Conservation (phyloP, 1,140 invertebrate genomes). For the Diprion similis region DNA sequence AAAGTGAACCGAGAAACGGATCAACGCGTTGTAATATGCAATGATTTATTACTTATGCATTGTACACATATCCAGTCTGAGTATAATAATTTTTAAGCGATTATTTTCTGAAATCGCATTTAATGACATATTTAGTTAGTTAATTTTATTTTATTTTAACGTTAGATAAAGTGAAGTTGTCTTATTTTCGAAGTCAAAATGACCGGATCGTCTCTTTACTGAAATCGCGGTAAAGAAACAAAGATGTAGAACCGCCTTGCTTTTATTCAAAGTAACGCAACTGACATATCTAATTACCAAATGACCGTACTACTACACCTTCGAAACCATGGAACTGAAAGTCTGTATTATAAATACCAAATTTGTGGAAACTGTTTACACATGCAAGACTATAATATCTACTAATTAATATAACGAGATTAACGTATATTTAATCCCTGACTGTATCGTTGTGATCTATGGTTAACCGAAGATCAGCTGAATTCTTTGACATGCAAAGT, state of each 20-base stretch:
- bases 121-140: not conserved
- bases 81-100: too few relatives aligned
- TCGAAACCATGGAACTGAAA: slow-evolving; percentile 2
- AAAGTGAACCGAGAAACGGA: too few relatives aligned
- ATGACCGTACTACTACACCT: not conserved
- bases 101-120: too few relatives aligned
- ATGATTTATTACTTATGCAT: too few relatives aligned
- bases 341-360: not conserved
- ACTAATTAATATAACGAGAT: not conserved
- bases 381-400: not conserved
- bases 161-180: not conserved
- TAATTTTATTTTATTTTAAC: not conserved
- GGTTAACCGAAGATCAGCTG: not conserved
- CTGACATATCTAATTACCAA: too few relatives aligned
- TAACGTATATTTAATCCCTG: not conserved
- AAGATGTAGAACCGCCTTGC: not conserved
- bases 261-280: not conserved
- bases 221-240: not conserved
- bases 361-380: not conserved
- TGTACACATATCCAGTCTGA: too few relatives aligned
- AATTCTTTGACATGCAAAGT: too few relatives aligned
- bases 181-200: not conserved
- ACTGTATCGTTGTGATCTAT: not conserved
- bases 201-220: not conserved
- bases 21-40: too few relatives aligned